A percentile compares a stretch with the other conserved stretches of the same genome.
phyloP scores from a whole-genome alignment of 1,140 invertebrate species.

The Zaprionus lachaisei region DNA sequence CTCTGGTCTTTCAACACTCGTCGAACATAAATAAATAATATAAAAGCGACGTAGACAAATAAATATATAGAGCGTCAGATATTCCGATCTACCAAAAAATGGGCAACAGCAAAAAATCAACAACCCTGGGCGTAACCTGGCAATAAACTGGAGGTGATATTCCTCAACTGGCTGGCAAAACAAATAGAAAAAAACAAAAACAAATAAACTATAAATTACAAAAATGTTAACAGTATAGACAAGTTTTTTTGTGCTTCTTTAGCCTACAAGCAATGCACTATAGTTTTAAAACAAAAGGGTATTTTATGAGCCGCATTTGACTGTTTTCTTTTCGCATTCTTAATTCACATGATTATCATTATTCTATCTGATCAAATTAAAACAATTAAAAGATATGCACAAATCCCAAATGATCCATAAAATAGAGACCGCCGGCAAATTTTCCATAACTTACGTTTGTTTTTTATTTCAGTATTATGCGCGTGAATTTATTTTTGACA shows the following conservation, averaged over 20 bases:
- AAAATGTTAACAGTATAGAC: slow-evolving; percentile 27
- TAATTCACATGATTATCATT: slow-evolving; percentile 13
- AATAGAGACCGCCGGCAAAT: slow-evolving; percentile 50
- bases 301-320: neutral
- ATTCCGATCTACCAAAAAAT: slow-evolving; percentile 35
- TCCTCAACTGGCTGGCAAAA: slow-evolving; percentile 12
- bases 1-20: slow-evolving; percentile 71
- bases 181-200: slow-evolving; percentile 36
- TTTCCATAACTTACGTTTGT: slow-evolving; percentile 74
- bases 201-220: slow-evolving; percentile 68
- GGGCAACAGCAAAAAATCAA: slow-evolving; percentile 22
- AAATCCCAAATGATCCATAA: slow-evolving; percentile 77
- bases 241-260: neutral
- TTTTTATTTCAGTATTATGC: slow-evolving; percentile 23
- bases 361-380: slow-evolving; percentile 54
- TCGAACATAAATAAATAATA: slow-evolving; percentile 77
- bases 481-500: slow-evolving; percentile 62
- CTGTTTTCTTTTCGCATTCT: neutral
- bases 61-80: slow-evolving; percentile 65
- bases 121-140: slow-evolving; percentile 18
- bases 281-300: slow-evolving; percentile 31
- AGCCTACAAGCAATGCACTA: neutral
- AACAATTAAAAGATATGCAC: slow-evolving; percentile 62
- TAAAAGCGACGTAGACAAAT: slow-evolving; percentile 74
- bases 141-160: slow-evolving; percentile 46